Conservation (phyloP, 2,113 vertebrate genomes). For the Megaceryle torquata region DNA sequence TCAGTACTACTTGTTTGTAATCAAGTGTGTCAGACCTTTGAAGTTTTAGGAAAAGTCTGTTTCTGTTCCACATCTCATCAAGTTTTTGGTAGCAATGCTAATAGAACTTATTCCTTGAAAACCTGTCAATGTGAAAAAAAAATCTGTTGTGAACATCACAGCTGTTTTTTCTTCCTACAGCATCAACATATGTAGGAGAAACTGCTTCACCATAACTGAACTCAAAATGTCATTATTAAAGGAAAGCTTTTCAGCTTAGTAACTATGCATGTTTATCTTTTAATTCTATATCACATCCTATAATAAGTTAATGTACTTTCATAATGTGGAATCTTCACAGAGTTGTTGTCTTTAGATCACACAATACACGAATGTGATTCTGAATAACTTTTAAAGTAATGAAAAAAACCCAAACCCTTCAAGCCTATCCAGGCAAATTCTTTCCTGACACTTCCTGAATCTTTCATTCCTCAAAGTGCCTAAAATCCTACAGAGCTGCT, state of each 20-base stretch:
- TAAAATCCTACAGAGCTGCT: not conserved
- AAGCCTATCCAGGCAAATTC: not conserved
- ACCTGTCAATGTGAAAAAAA: not conserved
- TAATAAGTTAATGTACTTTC: not conserved
- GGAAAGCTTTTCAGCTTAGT: not conserved
- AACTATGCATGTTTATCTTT: not conserved
- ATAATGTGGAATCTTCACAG: not conserved
- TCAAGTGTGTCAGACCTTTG: not conserved
- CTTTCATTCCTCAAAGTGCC: not conserved
- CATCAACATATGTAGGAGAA: not conserved
- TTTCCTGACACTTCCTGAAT: not conserved
- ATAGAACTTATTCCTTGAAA: not conserved
- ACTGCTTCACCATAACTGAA: not conserved
- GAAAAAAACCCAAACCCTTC: not conserved
- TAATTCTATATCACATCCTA: not conserved
- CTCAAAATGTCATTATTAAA: not conserved
- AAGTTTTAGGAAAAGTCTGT: not conserved
- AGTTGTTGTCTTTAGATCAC: not conserved
- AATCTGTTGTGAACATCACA: not conserved
- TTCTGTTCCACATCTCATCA: not conserved
- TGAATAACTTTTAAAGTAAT: not conserved
- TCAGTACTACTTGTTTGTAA: not conserved
- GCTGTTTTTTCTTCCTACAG: not conserved
- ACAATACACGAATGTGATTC: fast-evolving
- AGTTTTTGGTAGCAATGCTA: not conserved